Evolutionary conservation across 2,113 vertebrate species (phyloP).

Genomic region (Cyanoramphus novaezelandiae): DNA sequence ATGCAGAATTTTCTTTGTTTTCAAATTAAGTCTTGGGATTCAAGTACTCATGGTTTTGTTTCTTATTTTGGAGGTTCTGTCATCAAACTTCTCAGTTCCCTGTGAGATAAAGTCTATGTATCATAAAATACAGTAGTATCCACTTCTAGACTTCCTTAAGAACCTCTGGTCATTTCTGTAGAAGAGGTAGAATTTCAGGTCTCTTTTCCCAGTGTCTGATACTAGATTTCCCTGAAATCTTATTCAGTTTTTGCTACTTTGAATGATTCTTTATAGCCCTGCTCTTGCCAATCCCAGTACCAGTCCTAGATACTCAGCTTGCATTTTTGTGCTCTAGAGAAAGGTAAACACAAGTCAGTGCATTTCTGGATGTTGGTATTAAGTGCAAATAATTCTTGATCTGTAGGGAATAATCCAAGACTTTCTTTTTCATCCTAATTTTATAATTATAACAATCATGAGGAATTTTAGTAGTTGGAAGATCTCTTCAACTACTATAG

Average conservation of each 20-base stretch:
- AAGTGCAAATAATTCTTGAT: not conserved
- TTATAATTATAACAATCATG: not conserved
- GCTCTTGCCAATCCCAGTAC: not conserved
- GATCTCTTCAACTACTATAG: not conserved
- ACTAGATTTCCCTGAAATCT: not conserved
- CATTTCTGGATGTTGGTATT: not conserved
- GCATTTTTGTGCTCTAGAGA: not conserved
- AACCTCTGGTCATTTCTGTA: not conserved
- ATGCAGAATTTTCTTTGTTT: not conserved
- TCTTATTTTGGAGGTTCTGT: not conserved
- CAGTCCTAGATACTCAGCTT: not conserved
- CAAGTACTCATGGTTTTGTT: not conserved
- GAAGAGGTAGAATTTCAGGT: not conserved
- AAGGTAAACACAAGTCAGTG: not conserved
- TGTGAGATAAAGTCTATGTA: not conserved
- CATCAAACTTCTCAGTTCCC: not conserved
- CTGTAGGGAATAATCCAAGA: not conserved
- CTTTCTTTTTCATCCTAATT: not conserved
- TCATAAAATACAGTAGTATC: not conserved
- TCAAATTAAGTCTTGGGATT: not conserved
- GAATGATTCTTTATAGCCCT: not conserved
- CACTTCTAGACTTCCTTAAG: not conserved
- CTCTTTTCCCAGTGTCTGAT: not conserved
- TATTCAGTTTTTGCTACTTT: not conserved
- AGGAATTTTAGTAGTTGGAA: not conserved